phyloP scores from a whole-genome alignment of 2,888 invertebrate species.

The Diabrotica balteata region DNA sequence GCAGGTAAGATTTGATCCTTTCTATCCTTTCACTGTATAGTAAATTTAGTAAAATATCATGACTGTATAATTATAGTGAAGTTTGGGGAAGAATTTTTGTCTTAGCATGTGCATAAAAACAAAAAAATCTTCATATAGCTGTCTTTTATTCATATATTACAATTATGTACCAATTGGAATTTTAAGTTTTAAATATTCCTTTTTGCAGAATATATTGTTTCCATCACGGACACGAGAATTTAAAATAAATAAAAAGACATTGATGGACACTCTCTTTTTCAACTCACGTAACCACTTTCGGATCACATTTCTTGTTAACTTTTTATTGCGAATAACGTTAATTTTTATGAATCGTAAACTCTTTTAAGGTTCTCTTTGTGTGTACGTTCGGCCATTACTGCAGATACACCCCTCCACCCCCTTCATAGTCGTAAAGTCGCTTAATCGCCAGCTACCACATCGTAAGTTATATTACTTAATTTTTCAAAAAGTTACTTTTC shows the following conservation, averaged over 20 bases:
- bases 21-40: no score
- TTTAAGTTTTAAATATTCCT: no score
- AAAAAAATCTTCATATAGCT: no score
- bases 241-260: constrained; percentile 8
- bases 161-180: no score
- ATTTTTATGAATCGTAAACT: constrained; percentile 22
- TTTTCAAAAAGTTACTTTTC: not conserved
- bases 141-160: no score
- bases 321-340: constrained; percentile 21
- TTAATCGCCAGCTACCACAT: constrained; percentile 5
- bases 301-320: constrained; percentile 23
- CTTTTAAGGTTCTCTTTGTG: constrained; percentile 12
- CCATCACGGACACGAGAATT: not conserved
- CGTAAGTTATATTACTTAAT: constrained; percentile 13
- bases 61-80: no score
- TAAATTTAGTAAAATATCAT: no score
- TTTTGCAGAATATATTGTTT: not conserved
- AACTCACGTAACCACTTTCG: constrained; percentile 20
- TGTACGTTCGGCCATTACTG: constrained; percentile 2
- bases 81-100: no score
- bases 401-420: not conserved
- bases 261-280: constrained; percentile 9
- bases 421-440: constrained; percentile 5
- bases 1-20: no score
- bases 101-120: no score